These are phyloP conservation scores for Halichoerus grypus DNA, from an alignment of 2,113 vertebrate species.

Conservation along the genomic window DNA sequence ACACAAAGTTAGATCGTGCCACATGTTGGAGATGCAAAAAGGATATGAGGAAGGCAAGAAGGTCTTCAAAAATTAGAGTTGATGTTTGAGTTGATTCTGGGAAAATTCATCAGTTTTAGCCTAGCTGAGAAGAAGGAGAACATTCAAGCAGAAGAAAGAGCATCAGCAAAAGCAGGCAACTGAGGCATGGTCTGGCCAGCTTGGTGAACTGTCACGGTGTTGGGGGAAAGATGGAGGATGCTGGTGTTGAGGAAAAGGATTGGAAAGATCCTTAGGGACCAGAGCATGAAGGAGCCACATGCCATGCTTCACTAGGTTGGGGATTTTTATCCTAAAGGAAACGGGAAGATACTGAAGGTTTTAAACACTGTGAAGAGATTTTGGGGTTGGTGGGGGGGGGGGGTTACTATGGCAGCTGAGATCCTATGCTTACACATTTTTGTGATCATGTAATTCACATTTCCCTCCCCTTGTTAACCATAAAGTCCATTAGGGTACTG, in stretches of 20 bases:
- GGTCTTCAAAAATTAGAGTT: neutral
- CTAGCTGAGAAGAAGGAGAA: conserved; percentile 30
- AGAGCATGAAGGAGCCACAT: neutral
- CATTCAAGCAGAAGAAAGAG: neutral
- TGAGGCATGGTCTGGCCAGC: no score
- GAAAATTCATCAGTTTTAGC: neutral
- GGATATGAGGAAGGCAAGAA: neutral
- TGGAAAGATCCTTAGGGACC: neutral
- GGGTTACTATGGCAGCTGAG: neutral
- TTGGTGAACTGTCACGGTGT: neutral
- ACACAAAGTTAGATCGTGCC: neutral
- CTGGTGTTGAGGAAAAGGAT: neutral
- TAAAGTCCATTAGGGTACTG: neutral
- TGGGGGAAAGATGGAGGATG: neutral
- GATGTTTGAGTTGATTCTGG: neutral
- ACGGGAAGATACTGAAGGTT: neutral
- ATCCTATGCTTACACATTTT: neutral
- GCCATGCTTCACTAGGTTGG: neutral
- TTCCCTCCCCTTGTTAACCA: neutral
- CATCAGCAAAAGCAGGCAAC: neutral
- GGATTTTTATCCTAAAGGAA: neutral
- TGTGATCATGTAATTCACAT: conserved; percentile 5
- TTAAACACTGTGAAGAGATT: neutral
- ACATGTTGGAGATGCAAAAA: neutral
- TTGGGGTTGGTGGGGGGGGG: neutral